Conservation (phyloP, 2,797 vertebrate species). For the Tangara arthus region DNA sequence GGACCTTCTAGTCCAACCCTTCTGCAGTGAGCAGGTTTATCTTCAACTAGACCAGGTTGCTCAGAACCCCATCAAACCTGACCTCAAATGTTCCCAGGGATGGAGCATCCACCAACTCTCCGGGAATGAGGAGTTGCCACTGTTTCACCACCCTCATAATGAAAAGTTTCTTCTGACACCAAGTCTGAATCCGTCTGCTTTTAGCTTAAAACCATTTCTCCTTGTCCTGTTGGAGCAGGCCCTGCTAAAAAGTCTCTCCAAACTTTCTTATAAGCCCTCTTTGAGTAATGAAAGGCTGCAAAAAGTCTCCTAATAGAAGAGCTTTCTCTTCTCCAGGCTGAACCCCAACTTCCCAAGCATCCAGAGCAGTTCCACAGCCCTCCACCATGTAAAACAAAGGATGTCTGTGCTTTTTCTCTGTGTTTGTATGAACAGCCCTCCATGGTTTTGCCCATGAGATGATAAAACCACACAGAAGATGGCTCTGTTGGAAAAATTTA, state of each 20-base stretch:
- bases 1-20: not conserved
- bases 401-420: not conserved
- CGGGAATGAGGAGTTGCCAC: not conserved
- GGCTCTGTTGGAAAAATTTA: not conserved
- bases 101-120: not conserved
- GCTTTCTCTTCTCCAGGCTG: not conserved
- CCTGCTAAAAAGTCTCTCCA: not conserved
- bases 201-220: not conserved
- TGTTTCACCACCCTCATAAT: not conserved
- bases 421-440: not conserved
- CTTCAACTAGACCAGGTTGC: not conserved
- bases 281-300: not conserved
- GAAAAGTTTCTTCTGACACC: not conserved
- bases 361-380: not conserved
- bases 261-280: not conserved
- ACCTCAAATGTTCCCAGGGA: not conserved
- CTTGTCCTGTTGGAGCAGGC: rapidly evolving
- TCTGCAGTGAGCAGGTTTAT: not conserved
- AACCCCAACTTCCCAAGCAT: not conserved
- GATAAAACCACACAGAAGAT: not conserved
- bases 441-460: not conserved
- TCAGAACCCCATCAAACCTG: not conserved
- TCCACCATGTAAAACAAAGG: not conserved
- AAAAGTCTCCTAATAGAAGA: not conserved
- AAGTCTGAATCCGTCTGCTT: too few species aligned